These are phyloP conservation scores for Glaucomys volans DNA, from an alignment of 2,113 vertebrate genomes.

Conservation along the genomic window DNA sequence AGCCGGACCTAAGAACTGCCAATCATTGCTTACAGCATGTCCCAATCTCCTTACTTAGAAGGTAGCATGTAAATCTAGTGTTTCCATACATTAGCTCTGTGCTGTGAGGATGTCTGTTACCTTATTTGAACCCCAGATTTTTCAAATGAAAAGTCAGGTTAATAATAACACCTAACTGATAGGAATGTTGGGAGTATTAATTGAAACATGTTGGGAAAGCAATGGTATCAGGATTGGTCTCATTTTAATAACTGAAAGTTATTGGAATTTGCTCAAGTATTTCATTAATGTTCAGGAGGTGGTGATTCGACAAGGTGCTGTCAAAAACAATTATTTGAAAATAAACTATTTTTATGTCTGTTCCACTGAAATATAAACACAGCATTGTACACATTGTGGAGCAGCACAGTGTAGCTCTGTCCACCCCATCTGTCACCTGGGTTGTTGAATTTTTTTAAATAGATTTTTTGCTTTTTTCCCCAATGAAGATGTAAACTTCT, in stretches of 20 bases:
- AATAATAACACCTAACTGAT: background rate
- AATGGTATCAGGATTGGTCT: background rate
- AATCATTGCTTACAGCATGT: rapidly evolving
- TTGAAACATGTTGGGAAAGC: background rate
- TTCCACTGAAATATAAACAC: background rate
- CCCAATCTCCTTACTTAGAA: background rate
- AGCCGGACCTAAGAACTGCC: background rate
- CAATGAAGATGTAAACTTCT: background rate
- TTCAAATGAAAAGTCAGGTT: background rate
- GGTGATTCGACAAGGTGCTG: background rate
- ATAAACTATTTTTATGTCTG: background rate
- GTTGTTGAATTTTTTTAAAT: background rate
- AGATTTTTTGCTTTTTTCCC: background rate
- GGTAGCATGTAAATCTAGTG: background rate
- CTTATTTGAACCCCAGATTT: background rate
- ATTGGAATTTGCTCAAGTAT: background rate
- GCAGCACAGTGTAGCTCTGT: rapidly evolving
- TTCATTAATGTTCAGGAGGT: background rate
- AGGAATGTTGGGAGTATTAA: background rate
- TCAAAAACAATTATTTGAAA: background rate
- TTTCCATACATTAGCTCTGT: background rate
- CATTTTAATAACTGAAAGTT: background rate
- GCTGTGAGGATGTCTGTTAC: background rate
- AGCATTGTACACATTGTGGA: background rate
- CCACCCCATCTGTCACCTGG: background rate